Evolutionary conservation across 2,888 invertebrate genomes (phyloP).

Genomic region (Syrphus vitripennis): DNA sequence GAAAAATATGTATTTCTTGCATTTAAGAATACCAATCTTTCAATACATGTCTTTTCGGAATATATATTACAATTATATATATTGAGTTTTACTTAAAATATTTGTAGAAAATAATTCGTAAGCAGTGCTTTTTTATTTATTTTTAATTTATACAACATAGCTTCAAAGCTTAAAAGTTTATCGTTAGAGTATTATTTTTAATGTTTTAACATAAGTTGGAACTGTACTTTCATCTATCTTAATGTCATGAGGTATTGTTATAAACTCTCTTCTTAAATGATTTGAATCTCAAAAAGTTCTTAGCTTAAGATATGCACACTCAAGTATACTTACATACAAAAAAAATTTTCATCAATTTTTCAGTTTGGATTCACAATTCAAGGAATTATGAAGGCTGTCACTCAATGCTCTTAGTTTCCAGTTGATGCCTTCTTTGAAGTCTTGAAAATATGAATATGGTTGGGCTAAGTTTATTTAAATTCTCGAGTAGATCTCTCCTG

Average conservation of each 20-base stretch:
- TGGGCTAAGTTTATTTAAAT: slow-evolving; percentile 56
- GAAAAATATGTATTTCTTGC: too few relatives aligned
- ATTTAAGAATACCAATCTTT: too few relatives aligned
- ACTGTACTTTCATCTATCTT: background rate
- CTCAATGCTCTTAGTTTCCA: slow-evolving; percentile 29
- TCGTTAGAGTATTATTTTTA: too few relatives aligned
- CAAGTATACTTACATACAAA: background rate
- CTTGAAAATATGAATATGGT: slow-evolving; percentile 39
- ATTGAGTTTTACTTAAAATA: too few relatives aligned
- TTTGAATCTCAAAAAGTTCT: background rate
- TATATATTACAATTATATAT: too few relatives aligned
- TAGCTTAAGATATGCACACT: background rate
- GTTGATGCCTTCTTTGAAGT: slow-evolving; percentile 29
- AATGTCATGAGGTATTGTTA: background rate
- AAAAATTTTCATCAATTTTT: background rate
- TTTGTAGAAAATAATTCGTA: too few relatives aligned
- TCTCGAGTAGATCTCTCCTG: slow-evolving; percentile 64
- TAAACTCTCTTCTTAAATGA: background rate
- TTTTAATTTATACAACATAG: too few relatives aligned
- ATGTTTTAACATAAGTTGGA: too few relatives aligned
- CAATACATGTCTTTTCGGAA: too few relatives aligned
- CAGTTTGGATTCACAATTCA: slow-evolving; percentile 37
- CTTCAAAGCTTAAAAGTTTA: too few relatives aligned
- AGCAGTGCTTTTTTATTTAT: too few relatives aligned
- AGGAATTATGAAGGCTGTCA: slow-evolving; percentile 51